A percentile compares a stretch with the other conserved stretches of the same genome.
Conservation (phyloP, 2,888 invertebrate species). For the Scaptomyza tumidula region DNA sequence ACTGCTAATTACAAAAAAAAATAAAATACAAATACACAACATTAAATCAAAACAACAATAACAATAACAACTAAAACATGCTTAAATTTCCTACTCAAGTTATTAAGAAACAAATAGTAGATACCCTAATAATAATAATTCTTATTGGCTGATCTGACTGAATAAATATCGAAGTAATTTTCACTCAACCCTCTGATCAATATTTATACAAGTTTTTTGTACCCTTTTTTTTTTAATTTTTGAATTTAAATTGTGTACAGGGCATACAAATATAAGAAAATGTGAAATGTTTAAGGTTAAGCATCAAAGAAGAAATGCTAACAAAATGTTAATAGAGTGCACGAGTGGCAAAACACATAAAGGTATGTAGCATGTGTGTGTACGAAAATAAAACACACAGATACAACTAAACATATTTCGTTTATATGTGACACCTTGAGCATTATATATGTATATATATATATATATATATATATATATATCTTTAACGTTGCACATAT, state of each 20-base stretch:
- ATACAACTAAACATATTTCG: slow-evolving; percentile 32
- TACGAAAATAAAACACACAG: slow-evolving; percentile 67
- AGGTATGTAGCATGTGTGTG: slow-evolving; percentile 36
- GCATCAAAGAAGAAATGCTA: slow-evolving; percentile 35
- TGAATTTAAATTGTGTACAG: neutral
- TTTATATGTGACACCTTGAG: slow-evolving; percentile 64
- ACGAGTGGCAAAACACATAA: slow-evolving; percentile 68
- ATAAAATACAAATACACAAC: slow-evolving; percentile 24
- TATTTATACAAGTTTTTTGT: neutral
- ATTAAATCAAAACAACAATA: neutral
- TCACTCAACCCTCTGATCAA: neutral
- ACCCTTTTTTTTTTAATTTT: neutral
- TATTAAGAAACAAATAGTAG: slow-evolving; percentile 1
- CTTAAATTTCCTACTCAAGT: slow-evolving; percentile 2
- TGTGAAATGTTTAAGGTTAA: slow-evolving; percentile 60
- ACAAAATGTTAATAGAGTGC: slow-evolving; percentile 63
- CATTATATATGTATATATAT: slow-evolving; percentile 38
- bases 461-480: slow-evolving; percentile 28
- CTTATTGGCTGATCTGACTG: neutral
- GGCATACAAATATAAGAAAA: slow-evolving; percentile 13
- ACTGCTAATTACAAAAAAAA: slow-evolving; percentile 42
- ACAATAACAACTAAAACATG: neutral
- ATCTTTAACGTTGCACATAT: slow-evolving; percentile 27
- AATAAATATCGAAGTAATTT: neutral
- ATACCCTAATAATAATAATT: neutral